Conservation (phyloP, 2,113 vertebrate genomes). For the Anas platyrhynchos region DNA sequence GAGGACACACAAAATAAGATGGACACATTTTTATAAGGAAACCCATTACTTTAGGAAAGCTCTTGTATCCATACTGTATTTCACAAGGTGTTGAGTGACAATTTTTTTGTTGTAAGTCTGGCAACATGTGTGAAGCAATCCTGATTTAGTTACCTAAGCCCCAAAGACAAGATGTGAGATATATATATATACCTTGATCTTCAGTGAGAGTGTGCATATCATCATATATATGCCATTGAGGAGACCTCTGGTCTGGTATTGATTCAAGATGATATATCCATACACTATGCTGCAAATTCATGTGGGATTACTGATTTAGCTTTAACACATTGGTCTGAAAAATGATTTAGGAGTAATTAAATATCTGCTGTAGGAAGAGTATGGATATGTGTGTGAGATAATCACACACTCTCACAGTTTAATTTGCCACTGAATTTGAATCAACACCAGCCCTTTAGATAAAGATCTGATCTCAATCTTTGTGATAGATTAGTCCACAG, state of each 20-base stretch:
- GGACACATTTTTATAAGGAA: not conserved
- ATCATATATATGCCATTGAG: not conserved
- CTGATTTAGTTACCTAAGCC: not conserved
- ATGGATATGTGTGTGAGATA: not conserved
- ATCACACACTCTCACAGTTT: not conserved
- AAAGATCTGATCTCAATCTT: not conserved
- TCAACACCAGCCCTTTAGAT: not conserved
- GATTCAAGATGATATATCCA: not conserved
- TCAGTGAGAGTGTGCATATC: not conserved
- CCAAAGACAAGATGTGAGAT: not conserved
- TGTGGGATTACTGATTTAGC: not conserved
- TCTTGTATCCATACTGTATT: not conserved
- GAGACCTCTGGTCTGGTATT: not conserved
- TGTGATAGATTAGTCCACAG: constrained; percentile 26
- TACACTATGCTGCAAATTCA: not conserved
- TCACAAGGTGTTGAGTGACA: not conserved
- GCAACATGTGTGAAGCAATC: not conserved
- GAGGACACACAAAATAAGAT: not conserved
- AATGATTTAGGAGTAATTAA: constrained; percentile 26
- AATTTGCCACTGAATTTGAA: constrained; percentile 21
- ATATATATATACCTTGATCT: not conserved
- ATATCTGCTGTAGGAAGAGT: not conserved
- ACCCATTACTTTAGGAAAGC: not conserved
- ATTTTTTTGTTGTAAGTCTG: not conserved
- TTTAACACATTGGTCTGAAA: not conserved